Conservation (phyloP, 2,113 vertebrate species). For the Ictalurus furcatus region DNA sequence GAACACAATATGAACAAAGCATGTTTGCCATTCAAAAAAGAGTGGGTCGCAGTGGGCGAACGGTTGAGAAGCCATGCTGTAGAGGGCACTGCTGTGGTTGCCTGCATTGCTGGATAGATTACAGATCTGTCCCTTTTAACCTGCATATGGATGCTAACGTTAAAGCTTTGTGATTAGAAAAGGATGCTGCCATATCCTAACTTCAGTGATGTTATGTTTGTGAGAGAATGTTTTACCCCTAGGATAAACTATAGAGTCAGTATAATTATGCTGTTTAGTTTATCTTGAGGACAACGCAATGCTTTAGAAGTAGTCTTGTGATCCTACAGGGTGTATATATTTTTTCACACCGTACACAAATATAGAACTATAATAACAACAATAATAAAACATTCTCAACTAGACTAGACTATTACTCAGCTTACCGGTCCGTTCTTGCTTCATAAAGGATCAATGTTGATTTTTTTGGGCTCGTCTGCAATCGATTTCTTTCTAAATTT, state of each 20-base stretch:
- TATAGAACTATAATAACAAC: background rate
- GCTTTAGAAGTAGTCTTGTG: background rate
- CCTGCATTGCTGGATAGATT: background rate
- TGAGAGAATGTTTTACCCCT: background rate
- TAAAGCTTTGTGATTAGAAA: too few species aligned
- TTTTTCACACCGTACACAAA: background rate
- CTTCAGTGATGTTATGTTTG: background rate
- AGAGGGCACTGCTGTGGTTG: background rate
- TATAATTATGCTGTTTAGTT: background rate
- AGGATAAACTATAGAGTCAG: background rate
- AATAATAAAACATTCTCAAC: background rate
- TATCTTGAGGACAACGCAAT: background rate
- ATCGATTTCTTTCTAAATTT: constrained; percentile 20
- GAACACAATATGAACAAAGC: too few species aligned
- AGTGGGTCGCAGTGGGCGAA: too few species aligned
- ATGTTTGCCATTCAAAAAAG: too few species aligned
- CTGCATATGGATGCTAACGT: background rate
- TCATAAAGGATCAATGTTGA: background rate
- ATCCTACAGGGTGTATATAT: background rate
- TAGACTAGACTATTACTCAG: background rate
- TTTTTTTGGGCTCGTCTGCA: background rate
- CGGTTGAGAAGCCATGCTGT: too few species aligned
- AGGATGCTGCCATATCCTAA: too few species aligned
- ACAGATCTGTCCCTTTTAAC: background rate
- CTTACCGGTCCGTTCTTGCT: background rate